A percentile compares a stretch with the other conserved stretches of the same genome.
phyloP scores from a whole-genome alignment of 1,140 invertebrate genomes.

The Adelges cooleyi region DNA sequence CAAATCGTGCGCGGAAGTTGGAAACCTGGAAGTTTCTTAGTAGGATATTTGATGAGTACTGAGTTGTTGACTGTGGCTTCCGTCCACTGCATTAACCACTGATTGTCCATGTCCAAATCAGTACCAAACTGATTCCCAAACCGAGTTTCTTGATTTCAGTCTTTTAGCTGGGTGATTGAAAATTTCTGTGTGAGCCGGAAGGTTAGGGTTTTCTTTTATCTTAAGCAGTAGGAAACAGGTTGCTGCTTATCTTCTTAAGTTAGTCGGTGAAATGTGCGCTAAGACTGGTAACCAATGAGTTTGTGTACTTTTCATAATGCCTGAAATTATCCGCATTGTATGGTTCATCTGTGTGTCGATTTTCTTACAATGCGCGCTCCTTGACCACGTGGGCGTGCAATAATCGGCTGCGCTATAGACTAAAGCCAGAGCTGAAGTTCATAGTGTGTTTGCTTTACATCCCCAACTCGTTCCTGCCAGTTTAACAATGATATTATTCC shows the following conservation, averaged over 20 bases:
- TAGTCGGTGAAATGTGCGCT: background rate
- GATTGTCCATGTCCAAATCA: background rate
- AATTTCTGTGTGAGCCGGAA: background rate
- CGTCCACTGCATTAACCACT: background rate
- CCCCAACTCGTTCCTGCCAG: too few species aligned
- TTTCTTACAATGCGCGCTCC: background rate
- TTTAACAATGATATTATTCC: too few species aligned
- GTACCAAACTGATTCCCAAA: background rate
- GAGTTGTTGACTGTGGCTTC: background rate
- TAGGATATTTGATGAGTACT: background rate
- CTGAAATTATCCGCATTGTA: constrained; percentile 30
- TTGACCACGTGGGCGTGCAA: constrained; percentile 25
- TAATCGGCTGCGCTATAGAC: constrained; percentile 20
- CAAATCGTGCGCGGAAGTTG: background rate
- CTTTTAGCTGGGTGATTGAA: background rate
- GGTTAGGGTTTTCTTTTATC: background rate
- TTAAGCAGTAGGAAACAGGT: background rate
- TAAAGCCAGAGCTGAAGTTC: constrained; percentile 13
- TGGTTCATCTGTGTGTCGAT: constrained; percentile 14
- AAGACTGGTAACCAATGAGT: constrained; percentile 28
- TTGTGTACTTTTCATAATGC: constrained; percentile 35
- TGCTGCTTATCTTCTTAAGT: background rate
- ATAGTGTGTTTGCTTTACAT: constrained; percentile 15
- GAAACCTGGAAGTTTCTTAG: background rate
- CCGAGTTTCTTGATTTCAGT: background rate